phyloP scores from a whole-genome alignment of 2,797 vertebrate species.

The Sebastes minor region DNA sequence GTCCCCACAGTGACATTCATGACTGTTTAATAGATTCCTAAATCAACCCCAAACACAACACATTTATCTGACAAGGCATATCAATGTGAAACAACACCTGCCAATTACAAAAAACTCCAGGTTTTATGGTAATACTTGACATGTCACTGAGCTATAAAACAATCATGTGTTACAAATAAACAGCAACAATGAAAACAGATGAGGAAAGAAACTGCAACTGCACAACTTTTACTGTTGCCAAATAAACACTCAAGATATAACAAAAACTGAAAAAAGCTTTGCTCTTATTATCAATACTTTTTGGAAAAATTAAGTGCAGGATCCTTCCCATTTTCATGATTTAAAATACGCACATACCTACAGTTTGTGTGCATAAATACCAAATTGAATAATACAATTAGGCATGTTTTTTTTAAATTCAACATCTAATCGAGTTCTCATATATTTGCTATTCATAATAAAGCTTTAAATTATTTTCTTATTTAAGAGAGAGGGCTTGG shows the following conservation, averaged over 20 bases:
- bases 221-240: neutral
- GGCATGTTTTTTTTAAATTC: neutral
- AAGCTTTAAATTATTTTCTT: neutral
- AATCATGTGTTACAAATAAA: constrained; percentile 5
- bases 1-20: constrained; percentile 40
- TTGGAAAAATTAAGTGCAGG: neutral
- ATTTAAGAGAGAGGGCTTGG: neutral
- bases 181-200: neutral
- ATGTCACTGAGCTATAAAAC: neutral
- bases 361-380: neutral
- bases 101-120: constrained; percentile 13
- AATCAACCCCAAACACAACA: constrained; percentile 44
- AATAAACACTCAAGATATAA: neutral
- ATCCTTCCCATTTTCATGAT: neutral
- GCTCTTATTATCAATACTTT: neutral
- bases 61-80: constrained; percentile 39
- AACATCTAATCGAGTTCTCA: neutral
- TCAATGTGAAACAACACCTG: constrained; percentile 24
- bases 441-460: neutral
- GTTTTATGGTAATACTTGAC: constrained; percentile 13
- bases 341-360: neutral
- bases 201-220: neutral
- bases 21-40: constrained; percentile 52
- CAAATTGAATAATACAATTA: neutral
- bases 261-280: neutral